Conservation (phyloP, 2,888 invertebrate species). For the Capitulum mitella region DNA sequence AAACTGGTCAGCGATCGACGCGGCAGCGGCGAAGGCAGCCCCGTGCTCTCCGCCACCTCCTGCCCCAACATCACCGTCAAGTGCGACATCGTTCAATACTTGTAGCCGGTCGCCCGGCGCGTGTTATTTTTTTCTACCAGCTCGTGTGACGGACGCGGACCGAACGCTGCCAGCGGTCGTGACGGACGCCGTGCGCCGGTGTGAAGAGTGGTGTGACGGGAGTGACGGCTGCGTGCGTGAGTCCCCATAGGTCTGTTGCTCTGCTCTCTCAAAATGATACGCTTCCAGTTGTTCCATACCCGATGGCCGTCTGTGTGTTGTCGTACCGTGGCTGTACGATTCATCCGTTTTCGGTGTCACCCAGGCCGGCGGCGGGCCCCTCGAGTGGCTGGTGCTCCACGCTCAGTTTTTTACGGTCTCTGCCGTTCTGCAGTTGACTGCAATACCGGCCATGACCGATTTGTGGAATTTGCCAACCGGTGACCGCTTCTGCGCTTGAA, state of each 20-base stretch:
- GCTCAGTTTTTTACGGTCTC: too few relatives aligned
- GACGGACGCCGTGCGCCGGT: too few relatives aligned
- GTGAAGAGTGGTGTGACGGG: too few relatives aligned
- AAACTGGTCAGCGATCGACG: conserved; percentile 80
- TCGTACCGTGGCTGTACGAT: neutral
- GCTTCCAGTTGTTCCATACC: conserved; percentile 11
- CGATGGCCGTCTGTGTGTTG: neutral
- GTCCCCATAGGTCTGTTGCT: neutral
- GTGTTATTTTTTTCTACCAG: too few relatives aligned
- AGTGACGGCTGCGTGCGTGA: neutral
- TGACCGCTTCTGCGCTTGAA: too few relatives aligned
- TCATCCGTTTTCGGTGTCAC: neutral
- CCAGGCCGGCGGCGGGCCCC: neutral
- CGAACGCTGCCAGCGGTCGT: too few relatives aligned
- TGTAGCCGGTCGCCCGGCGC: conserved; percentile 49
- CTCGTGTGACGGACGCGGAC: too few relatives aligned
- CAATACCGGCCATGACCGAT: too few relatives aligned
- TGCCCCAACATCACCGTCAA: conserved; percentile 92
- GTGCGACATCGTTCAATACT: conserved; percentile 90
- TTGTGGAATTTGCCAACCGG: too few relatives aligned
- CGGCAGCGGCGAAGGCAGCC: conserved; percentile 50
- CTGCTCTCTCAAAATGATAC: conserved; percentile 9
- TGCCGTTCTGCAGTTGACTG: neutral
- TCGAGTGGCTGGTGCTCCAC: too few relatives aligned
- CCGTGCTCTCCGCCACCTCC: conserved; percentile 46